Evolutionary conservation across 2,797 vertebrate genomes (phyloP), one percentile per base, ranked within the genome.

Genomic region (Hippoglossus hippoglossus): DNA sequence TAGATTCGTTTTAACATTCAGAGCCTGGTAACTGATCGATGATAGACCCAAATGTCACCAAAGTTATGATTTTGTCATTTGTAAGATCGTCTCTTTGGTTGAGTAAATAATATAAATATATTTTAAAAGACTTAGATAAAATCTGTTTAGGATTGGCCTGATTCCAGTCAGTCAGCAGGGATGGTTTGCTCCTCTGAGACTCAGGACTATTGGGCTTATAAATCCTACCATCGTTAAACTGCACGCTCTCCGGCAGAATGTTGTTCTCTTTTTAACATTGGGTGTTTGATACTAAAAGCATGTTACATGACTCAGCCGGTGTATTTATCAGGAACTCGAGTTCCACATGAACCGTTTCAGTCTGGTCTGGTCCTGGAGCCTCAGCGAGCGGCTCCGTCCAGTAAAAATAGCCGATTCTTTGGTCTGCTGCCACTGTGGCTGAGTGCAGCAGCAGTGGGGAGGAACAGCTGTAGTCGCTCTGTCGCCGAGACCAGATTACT

Each of bases 381-480:
- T 87, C 66, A 72, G 74, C 67, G 81, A 81, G 87, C 79, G n/a
- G 80, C 77, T 80, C 53, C 63, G 44, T 75, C 59, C 84, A 65
- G 77, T 87, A 88, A 82, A 91, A 90, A 91, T 85, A 90, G 84
- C 78, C 21, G 50, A 67, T 79, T 24, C 75, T 76, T 86, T 90
- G 87, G 83, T 90, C 34, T 57, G 52, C 10, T 80, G 85, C 85
- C 84, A 84, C 71, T 69, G 80, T 1, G 73, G 79, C 83, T 55
- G 76, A 80, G 72, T 60, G 71, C 71, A 62, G 83, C 81, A 60
- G 72, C 80, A 63, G 74, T 60, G 16, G 68, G 53, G 63, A 87
- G 71, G 72, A 88, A 82, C 87, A 78, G 89, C 90, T 90, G 90
- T 57, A 85, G 89, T 81, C 80, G 47, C 67, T 79, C 84, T 82